Conservation (phyloP, 2,797 vertebrate species). For the Gastrophryne carolinensis region DNA sequence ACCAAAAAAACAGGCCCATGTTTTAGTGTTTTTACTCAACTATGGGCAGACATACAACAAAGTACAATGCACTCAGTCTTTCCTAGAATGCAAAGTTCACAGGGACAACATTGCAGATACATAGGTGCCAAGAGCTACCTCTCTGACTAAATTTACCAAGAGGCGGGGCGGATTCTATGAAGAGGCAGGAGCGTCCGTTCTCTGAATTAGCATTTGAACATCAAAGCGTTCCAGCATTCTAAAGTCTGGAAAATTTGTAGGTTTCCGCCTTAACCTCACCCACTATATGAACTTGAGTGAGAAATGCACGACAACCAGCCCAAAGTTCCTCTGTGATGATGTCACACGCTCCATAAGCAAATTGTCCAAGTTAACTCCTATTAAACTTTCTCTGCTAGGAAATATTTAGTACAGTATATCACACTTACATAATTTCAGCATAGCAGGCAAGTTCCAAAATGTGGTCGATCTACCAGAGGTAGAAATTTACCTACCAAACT, state of each 20-base stretch:
- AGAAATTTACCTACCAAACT: too few relatives aligned
- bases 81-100: constrained; percentile 60
- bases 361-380: neutral
- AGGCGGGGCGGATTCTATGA: constrained; percentile 5
- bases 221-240: constrained; percentile 29
- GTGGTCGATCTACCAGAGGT: neutral
- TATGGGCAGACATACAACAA: constrained; percentile 41
- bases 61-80: constrained; percentile 55
- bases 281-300: constrained; percentile 8
- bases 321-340: constrained; percentile 22
- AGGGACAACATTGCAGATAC: constrained; percentile 54
- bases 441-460: neutral
- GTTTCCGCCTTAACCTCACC: constrained; percentile 34
- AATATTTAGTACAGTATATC: neutral
- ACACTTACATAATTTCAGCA: neutral
- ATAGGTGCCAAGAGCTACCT: constrained; percentile 55
- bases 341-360: neutral
- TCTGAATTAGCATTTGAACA: constrained; percentile 21
- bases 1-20: neutral
- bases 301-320: constrained; percentile 1
- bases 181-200: constrained; percentile 1
- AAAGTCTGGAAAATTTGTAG: constrained; percentile 33
- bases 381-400: neutral
- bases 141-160: constrained; percentile 56
- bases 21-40: constrained; percentile 1